Evolutionary conservation across 1,140 invertebrate genomes (phyloP).

Genomic region (Cydia strobilella): DNA sequence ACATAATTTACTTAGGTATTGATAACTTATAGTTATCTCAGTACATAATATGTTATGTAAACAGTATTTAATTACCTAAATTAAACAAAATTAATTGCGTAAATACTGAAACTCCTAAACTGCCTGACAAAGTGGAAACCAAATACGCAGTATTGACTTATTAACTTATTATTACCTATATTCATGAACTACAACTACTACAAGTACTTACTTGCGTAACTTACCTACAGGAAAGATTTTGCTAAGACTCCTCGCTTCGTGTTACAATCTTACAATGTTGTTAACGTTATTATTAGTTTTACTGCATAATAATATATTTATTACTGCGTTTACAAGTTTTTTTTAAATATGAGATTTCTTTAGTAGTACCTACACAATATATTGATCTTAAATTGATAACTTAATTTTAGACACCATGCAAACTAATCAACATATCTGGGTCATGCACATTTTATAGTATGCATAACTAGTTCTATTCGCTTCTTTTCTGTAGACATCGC

Average conservation of each 20-base stretch:
- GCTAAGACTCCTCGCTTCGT: not conserved
- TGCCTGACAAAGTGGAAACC: not conserved
- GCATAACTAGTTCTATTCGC: too few relatives aligned
- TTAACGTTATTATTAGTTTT: not conserved
- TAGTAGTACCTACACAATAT: too few relatives aligned
- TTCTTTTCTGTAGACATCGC: too few relatives aligned
- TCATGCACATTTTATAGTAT: too few relatives aligned
- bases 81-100: conserved; percentile 1
- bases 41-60: not conserved
- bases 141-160: not conserved
- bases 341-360: too few relatives aligned
- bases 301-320: too few relatives aligned
- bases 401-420: too few relatives aligned
- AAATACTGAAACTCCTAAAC: not conserved
- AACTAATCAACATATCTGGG: too few relatives aligned
- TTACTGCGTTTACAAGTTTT: too few relatives aligned
- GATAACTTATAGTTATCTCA: not conserved
- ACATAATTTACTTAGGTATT: too few relatives aligned
- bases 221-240: not conserved
- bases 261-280: not conserved
- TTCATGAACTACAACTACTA: not conserved
- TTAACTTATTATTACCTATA: not conserved
- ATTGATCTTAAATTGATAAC: too few relatives aligned
- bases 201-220: not conserved
- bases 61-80: conserved; percentile 2